Base-by-base conservation (phyloP, 2,797 vertebrate species). In the Enteromius unitaeniatus region DNA sequence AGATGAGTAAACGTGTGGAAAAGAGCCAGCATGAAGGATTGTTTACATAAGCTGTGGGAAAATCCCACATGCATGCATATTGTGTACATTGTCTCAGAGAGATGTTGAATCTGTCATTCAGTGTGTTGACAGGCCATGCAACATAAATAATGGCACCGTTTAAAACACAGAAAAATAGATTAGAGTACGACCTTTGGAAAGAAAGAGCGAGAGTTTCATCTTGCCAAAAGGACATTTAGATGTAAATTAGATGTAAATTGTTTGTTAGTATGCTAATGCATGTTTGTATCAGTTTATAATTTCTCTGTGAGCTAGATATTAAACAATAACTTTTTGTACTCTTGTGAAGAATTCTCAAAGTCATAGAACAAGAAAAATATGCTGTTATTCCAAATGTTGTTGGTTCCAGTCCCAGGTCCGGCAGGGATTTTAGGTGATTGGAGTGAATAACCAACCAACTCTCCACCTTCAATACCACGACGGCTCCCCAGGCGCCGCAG, bases 41-140 rank as follows among this genome's bases (percentile, higher is more conserved):
- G 81, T 76, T 69, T 76, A 68, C 73, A 83, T 77, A 45, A 83
- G 37, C 75, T 53, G 62, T 83, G 81, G 74, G 81, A 83, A 83
- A 75, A 53, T 81, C 40, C 79, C 79, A 62, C 55, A 34, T 42
- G 13, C 37, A 76, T 42, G 47, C 62, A 83, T 23, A 31, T 15
- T 68, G 81, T 69, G 68, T 81, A 62, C 55, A 49, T 37, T 47
- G 51, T 62, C 51, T 31, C 42, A 23, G 3, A 62, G 37, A 60
- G 51, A 69, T 69, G 79, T 74, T 81, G 49, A 74, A 28, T 62
- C 42, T 74, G 55, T 26, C 51, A 19, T 45, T 45, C 37, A 4
- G 69, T 15, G 6, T 55, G 11, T 19, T n/a, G 73, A 68, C 60
- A 55, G 8, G 9, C 8, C 58, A 49, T 8, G 8, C 26, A 47